phyloP scores from a whole-genome alignment of 2,888 invertebrate species.

The Tupiocoris notatus region DNA sequence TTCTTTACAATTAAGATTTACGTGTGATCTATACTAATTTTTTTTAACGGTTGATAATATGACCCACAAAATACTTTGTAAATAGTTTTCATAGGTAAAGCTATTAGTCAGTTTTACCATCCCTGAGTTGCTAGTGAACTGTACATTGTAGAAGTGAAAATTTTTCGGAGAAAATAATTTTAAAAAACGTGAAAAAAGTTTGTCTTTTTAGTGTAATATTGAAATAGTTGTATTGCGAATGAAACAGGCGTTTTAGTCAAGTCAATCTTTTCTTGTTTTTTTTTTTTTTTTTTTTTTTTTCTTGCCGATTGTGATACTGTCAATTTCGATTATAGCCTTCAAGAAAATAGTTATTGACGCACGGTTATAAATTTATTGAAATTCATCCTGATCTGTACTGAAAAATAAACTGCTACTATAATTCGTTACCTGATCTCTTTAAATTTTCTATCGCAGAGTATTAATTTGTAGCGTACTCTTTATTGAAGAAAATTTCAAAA shows the following conservation, averaged over 20 bases:
- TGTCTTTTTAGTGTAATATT: not conserved
- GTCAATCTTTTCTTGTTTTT: conserved; percentile 1
- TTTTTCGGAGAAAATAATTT: conserved; percentile 2
- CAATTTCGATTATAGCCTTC: too few relatives aligned
- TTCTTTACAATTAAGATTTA: conserved; percentile 26
- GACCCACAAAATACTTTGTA: conserved; percentile 36
- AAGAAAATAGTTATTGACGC: too few relatives aligned
- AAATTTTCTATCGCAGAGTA: too few relatives aligned
- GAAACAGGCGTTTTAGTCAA: conserved; percentile 2
- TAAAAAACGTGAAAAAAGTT: not conserved
- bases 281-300: too few relatives aligned
- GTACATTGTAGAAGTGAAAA: conserved; percentile 39
- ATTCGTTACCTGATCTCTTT: too few relatives aligned
- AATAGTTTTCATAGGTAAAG: conserved; percentile 43
- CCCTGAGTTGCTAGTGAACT: conserved; percentile 25
- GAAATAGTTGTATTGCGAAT: too few relatives aligned
- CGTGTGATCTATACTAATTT: conserved; percentile 37
- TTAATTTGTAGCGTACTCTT: too few relatives aligned
- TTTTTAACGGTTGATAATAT: not conserved
- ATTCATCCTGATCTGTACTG: too few relatives aligned
- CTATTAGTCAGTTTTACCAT: conserved; percentile 43
- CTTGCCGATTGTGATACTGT: not conserved
- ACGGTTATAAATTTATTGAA: too few relatives aligned
- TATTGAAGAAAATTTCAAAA: too few relatives aligned
- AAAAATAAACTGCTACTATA: too few relatives aligned